Evolutionary conservation across 2,888 invertebrate genomes (phyloP).

Genomic region (Brenthis hecate): DNA sequence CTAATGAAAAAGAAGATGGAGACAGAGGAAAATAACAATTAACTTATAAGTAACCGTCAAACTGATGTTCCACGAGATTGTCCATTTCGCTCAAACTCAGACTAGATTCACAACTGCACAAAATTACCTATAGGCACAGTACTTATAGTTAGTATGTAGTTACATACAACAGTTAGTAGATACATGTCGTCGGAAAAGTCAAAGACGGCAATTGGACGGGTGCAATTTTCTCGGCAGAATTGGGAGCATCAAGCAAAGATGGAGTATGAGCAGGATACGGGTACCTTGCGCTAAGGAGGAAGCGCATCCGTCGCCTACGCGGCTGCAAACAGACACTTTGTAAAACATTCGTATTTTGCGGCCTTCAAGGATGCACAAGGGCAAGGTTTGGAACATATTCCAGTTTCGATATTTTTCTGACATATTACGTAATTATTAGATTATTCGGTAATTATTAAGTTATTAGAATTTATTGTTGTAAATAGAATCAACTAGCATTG

Average conservation of each 20-base stretch:
- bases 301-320: constrained; percentile 67
- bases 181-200: constrained; percentile 4
- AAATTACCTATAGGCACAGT: background rate
- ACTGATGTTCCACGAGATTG: background rate
- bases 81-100: background rate
- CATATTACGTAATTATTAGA: background rate
- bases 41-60: no score
- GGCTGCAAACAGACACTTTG: constrained; percentile 34
- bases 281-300: constrained; percentile 72
- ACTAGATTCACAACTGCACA: background rate
- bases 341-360: constrained; percentile 26
- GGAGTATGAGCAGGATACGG: constrained; percentile 55
- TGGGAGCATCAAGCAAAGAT: constrained; percentile 35
- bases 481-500: background rate
- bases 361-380: constrained; percentile 31
- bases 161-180: no score
- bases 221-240: constrained; percentile 30
- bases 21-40: no score
- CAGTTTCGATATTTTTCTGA: background rate
- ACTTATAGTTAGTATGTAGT: background rate
- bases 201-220: constrained; percentile 10
- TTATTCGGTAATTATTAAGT: background rate
- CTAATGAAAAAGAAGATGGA: no score
- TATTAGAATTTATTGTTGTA: background rate
- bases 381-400: background rate